phyloP scores from a whole-genome alignment of 2,113 vertebrate species.

The Coracopsis vasa region DNA sequence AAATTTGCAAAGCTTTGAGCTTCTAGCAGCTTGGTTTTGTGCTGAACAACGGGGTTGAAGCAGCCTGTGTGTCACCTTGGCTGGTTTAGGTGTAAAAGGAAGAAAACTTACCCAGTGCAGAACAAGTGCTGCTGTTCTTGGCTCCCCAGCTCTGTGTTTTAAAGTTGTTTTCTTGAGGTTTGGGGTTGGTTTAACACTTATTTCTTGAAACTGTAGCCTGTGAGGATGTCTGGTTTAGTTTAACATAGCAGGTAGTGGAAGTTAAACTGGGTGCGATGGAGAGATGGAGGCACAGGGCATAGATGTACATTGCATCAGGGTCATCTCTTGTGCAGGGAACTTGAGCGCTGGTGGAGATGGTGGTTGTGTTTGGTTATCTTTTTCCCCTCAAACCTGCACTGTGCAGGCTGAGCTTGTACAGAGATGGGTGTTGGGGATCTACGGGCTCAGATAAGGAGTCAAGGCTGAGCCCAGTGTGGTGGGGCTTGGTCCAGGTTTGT shows the following conservation, averaged over 20 bases:
- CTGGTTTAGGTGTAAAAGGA: background rate
- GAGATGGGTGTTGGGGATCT: background rate
- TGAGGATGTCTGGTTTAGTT: background rate
- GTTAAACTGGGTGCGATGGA: background rate
- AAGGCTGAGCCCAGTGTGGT: background rate
- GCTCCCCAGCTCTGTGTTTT: background rate
- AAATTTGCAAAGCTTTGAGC: background rate
- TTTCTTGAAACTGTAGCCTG: fast-evolving
- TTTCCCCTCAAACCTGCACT: background rate
- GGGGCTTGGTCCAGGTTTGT: background rate
- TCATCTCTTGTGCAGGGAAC: background rate
- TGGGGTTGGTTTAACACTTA: background rate
- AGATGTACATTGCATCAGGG: fast-evolving
- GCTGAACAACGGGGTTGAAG: background rate
- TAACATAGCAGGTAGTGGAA: fast-evolving
- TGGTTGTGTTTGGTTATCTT: background rate
- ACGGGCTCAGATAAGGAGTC: background rate
- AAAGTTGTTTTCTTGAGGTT: background rate
- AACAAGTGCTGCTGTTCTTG: background rate
- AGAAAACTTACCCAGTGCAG: background rate
- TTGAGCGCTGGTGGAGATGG: background rate
- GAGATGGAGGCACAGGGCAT: background rate
- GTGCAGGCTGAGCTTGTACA: background rate
- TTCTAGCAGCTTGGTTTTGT: background rate
- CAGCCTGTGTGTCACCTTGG: background rate